A percentile compares a stretch with the other conserved stretches of the same genome.
These are phyloP conservation scores for Thalassarche chlororhynchos DNA, from an alignment of 2,113 vertebrate species.

Conservation along the genomic window DNA sequence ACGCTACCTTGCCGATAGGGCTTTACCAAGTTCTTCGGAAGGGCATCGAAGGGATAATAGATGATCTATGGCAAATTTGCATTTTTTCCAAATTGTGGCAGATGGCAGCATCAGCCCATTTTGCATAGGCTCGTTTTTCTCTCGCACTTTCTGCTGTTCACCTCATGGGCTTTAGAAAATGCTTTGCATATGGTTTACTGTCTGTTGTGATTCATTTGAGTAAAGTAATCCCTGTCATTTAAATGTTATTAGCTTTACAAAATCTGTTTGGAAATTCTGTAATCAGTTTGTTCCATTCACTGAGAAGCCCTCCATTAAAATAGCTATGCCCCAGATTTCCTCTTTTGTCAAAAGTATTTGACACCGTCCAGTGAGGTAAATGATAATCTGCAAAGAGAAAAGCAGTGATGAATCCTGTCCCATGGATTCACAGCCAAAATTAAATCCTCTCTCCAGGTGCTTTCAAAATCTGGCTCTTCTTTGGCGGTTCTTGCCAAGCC, in stretches of 20 bases:
- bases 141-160: not conserved
- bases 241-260: not conserved
- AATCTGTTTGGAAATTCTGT: not conserved
- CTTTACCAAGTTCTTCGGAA: not conserved
- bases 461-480: not conserved
- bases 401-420: not conserved
- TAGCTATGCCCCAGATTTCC: not conserved
- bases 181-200: constrained; percentile 19
- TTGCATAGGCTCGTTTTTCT: constrained; percentile 6
- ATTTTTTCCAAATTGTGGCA: constrained; percentile 41
- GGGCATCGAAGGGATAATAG: not conserved
- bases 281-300: not conserved
- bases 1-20: not conserved
- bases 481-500: not conserved
- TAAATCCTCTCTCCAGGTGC: not conserved
- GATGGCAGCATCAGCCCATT: constrained; percentile 30
- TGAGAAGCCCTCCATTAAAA: not conserved
- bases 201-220: constrained; percentile 14
- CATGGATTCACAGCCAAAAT: not conserved
- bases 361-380: not conserved
- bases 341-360: not conserved
- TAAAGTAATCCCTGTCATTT: constrained; percentile 17
- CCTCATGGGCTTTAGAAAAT: not conserved
- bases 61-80: not conserved
- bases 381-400: not conserved